These are phyloP conservation scores for Rhinoderma darwinii DNA, from an alignment of 2,113 vertebrate genomes.

Conservation along the genomic window DNA sequence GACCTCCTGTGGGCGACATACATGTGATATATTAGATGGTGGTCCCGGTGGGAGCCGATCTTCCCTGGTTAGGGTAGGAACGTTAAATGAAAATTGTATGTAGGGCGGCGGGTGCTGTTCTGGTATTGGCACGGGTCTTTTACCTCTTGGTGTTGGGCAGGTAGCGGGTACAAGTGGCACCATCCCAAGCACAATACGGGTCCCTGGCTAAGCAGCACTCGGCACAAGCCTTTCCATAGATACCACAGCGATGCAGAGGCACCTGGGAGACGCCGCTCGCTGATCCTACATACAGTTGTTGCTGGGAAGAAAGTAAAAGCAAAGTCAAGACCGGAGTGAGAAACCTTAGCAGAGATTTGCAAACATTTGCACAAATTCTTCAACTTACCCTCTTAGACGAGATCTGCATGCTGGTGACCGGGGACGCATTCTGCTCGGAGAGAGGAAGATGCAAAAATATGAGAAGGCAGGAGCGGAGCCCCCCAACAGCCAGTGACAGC, in stretches of 20 bases:
- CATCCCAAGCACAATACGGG: constrained; percentile 97
- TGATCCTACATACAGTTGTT: constrained; percentile 91
- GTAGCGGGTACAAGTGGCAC: constrained; percentile 88
- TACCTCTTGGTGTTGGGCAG: constrained; percentile 52
- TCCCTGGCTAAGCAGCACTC: constrained; percentile 98
- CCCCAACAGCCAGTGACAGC: not conserved
- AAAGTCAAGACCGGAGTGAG: not conserved
- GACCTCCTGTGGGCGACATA: constrained; percentile 77
- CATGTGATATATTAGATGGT: not conserved
- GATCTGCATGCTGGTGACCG: constrained; percentile 90
- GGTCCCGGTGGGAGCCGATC: not conserved
- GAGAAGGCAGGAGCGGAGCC: not conserved
- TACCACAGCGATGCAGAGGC: constrained; percentile 88
- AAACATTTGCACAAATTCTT: not conserved
- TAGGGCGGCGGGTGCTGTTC: not conserved
- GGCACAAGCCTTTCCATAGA: constrained; percentile 91
- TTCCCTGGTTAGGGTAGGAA: fast-evolving
- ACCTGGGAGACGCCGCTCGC: constrained; percentile 85
- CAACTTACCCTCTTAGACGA: constrained; percentile 91
- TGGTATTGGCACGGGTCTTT: not conserved
- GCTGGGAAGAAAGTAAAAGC: constrained; percentile 71
- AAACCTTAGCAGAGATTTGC: not conserved
- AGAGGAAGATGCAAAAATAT: not conserved
- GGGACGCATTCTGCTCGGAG: constrained; percentile 78
- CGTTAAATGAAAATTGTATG: not conserved